These are phyloP conservation scores for Hydractinia symbiolongicarpus DNA, from an alignment of 30 jellyfish, hydroid and myxozoan species.

Conservation along the genomic window DNA sequence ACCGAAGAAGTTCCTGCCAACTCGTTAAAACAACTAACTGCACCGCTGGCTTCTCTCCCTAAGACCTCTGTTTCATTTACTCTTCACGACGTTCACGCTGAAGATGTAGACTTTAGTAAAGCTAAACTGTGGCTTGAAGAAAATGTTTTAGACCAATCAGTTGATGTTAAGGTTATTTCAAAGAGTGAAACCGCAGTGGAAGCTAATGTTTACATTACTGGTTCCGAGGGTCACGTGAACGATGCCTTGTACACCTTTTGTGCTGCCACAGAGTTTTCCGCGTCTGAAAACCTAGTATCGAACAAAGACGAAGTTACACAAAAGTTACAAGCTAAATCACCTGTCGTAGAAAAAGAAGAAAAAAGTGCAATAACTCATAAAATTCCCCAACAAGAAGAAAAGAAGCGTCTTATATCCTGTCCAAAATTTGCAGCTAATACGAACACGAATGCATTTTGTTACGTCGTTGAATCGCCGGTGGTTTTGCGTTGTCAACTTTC, in stretches of 20 bases:
- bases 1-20: constrained; percentile 17
- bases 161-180: constrained; percentile 7
- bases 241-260: constrained; percentile 39
- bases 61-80: constrained; percentile 21
- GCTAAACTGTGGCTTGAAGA: constrained; percentile 54
- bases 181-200: constrained; percentile 31
- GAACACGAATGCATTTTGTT: background rate
- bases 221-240: background rate
- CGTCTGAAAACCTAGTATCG: background rate
- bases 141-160: constrained; percentile 26
- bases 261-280: constrained; percentile 10
- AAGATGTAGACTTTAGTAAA: constrained; percentile 21
- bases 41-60: constrained; percentile 9
- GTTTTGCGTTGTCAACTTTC: constrained; percentile 22
- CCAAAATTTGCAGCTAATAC: background rate
- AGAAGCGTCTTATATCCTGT: background rate
- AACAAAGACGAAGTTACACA: too few species aligned
- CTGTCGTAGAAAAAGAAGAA: background rate
- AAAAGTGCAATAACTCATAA: background rate
- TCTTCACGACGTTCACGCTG: constrained; percentile 37
- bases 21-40: background rate
- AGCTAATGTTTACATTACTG: background rate
- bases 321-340: background rate
- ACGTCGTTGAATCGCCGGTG: constrained; percentile 11
- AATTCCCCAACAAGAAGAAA: background rate